Evolutionary conservation across 1,140 invertebrate genomes (phyloP), one percentile per base, ranked within the genome.

Genomic region (Lethrus apterus): DNA sequence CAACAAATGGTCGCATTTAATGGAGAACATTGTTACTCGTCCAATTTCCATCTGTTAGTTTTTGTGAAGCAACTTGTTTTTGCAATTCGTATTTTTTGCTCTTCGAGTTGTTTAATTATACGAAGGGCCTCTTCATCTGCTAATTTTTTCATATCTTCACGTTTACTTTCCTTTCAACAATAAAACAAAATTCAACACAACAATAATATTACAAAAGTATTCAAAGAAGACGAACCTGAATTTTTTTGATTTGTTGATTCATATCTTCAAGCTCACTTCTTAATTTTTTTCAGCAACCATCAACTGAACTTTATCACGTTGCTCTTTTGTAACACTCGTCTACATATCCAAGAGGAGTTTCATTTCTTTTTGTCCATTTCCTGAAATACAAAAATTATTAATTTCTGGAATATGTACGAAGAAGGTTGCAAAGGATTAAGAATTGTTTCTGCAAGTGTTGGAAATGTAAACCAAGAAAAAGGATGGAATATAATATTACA

Each of bases 261-360:
- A 94, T 72, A 50, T 98, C 93, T 51, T 97, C 93, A 1, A 93
- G 71, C 65, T 97, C 93, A 14, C 84, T 80, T 29, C 88, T 67
- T 0, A 86, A 79, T 70, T 95, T 94, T 93, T 86, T 69, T 97
- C 93, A 2, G 87, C 84, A 7, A 90, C 89, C 92, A 97, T 95
- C 35, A 97, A 70, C 71, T 94, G 90, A 32, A 93, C 92, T 72
- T 96, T 96, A 62, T 98, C 93, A 14, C 93, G 72, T 64, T 93
- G 89, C 62, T 98, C 94, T 71, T 97, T 97, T 31, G 90, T 88
- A 13, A 92, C 89, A 29, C 89, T 87, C 75, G 96, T 97, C 68
- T 97, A 95, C 90, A 96, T 96, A 62, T 98, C 93, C 48, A 97
- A 70, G 4, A 97, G 66, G 4, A 98, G 68, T 65, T 97, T 97